A percentile compares a stretch with the other conserved stretches of the same genome.
phyloP scores from a whole-genome alignment of 2,888 invertebrate species.

The Limnephilus auricula region DNA sequence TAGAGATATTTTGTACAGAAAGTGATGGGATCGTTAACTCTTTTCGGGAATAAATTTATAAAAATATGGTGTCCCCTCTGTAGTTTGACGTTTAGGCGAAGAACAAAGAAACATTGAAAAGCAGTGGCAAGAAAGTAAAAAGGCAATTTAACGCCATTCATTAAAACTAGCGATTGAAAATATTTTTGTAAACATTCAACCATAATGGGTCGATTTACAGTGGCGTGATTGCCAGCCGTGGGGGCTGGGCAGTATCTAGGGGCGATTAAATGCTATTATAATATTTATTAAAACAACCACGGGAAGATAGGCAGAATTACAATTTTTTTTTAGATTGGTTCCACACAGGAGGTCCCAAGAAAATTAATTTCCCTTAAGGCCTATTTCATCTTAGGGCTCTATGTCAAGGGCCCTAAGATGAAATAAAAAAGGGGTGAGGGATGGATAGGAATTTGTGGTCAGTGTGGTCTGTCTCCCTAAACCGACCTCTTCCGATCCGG shows the following conservation, averaged over 20 bases:
- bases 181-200: conserved; percentile 38
- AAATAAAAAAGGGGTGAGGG: too few relatives aligned
- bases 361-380: too few relatives aligned
- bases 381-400: too few relatives aligned
- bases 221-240: neutral
- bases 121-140: conserved; percentile 35
- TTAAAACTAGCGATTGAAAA: conserved; percentile 42
- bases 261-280: neutral
- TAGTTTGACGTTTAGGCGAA: neutral
- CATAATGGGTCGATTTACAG: conserved; percentile 12
- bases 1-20: neutral
- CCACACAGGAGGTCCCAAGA: too few relatives aligned
- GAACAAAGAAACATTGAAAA: conserved; percentile 30
- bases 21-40: neutral
- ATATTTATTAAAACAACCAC: too few relatives aligned
- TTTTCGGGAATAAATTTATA: neutral
- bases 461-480: too few relatives aligned
- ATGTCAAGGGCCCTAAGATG: too few relatives aligned
- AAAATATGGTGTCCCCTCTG: neutral
- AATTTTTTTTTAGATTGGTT: too few relatives aligned
- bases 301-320: too few relatives aligned
- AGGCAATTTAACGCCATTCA: conserved; percentile 47
- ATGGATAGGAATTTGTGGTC: too few relatives aligned
- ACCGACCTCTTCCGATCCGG: too few relatives aligned
- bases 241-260: neutral